Base-by-base conservation (phyloP, 2,113 vertebrate species). In the Lasiurus borealis region DNA sequence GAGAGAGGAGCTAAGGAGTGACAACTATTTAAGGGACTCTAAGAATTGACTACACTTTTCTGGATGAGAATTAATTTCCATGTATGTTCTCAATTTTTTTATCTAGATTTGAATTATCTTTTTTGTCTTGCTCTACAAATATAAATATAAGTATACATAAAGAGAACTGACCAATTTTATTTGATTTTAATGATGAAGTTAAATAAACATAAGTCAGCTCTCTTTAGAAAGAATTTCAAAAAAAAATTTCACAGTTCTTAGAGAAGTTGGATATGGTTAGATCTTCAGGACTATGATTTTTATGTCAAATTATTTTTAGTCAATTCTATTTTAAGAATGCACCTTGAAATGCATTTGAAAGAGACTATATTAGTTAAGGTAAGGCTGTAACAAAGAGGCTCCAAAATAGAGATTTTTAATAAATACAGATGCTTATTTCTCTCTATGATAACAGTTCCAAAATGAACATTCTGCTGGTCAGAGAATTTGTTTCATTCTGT, bases 241-340 rank as follows among this genome's bases (percentile, higher is more conserved):
- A 92, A 92, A 72, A 13, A 91, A 90, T 93, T 36, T 93, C 2
- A 96, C 66, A 88, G 77, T 77, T 94, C 71, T 94, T 85, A 89
- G 71, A 77, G 73, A 88, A 96, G 54, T 85, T 40, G 92, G 92
- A 34, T 83, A 62, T 85, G 27, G 86, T 95, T 95, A 77, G 80
- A 27, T 95, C 64, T 88, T 86, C 40, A 88, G 80, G 75, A 96
- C 59, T 95, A 81, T 72, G 69, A 88, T 96, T 96, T 96, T 59
- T 75, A 87, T 81, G 73, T 94, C 89, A 86, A 90, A 80, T 78
- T 50, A 72, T 83, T 94, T 89, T 71, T 73, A 85, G 83, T 86
- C 52, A 57, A 76, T 93, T 92, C 87, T 94, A 76, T 94, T 95
- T 95, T 95, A 91, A 46, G 95, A 90, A 93, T 76, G 12, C 59